These are phyloP conservation scores for Tokudaia muenninki DNA, from an alignment of 2,797 vertebrate species.

Conservation along the genomic window DNA sequence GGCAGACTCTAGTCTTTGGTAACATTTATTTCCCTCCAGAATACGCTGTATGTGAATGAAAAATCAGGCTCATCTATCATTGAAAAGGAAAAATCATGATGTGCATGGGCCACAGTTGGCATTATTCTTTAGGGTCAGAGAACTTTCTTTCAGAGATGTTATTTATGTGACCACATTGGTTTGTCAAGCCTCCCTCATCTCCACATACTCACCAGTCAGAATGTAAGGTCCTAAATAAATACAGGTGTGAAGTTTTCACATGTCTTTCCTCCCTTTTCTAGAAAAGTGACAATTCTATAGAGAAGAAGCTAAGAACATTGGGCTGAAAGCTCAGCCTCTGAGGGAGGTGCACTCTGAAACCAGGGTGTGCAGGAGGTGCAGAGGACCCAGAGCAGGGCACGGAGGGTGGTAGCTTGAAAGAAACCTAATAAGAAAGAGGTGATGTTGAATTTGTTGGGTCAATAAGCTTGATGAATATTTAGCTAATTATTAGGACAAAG, in stretches of 20 bases:
- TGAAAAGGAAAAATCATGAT: constrained; percentile 24
- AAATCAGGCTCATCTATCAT: neutral
- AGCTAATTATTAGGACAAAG: constrained; percentile 77
- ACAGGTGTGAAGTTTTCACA: constrained; percentile 6
- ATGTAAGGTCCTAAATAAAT: neutral
- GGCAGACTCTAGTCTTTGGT: constrained; percentile 64
- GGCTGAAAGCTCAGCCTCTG: constrained; percentile 12
- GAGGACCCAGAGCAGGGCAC: neutral
- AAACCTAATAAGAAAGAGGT: constrained; percentile 54
- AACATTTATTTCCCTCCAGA: constrained; percentile 63
- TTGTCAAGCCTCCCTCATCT: neutral
- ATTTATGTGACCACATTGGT: neutral
- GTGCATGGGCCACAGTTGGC: neutral
- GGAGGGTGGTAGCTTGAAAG: constrained; percentile 19
- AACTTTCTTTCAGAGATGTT: constrained; percentile 53
- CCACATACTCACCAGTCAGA: neutral
- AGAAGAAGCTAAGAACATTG: neutral
- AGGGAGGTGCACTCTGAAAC: neutral
- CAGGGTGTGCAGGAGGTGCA: neutral
- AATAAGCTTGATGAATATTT: constrained; percentile 76
- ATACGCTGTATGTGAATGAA: constrained; percentile 19
- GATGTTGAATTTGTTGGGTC: constrained; percentile 70
- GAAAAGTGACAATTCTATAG: constrained; percentile 32
- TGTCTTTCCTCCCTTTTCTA: neutral
- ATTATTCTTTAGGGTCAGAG: neutral